These are phyloP conservation scores for Patella ulyssiponensis DNA, from an alignment of 2,888 invertebrate genomes.

Conservation along the genomic window DNA sequence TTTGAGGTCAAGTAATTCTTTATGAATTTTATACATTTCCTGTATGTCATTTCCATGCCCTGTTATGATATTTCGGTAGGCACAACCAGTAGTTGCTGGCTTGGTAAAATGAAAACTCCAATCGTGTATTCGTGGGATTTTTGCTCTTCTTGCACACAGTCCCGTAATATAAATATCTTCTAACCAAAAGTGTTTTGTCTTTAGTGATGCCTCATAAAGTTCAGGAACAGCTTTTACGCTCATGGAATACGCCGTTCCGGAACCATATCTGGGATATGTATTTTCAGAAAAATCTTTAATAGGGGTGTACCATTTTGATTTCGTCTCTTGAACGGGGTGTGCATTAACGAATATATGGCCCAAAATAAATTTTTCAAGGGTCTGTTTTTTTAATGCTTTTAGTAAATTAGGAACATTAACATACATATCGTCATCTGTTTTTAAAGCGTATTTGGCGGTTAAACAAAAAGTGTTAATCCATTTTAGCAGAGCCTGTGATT, in stretches of 20 bases:
- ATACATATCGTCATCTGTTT: slow-evolving; percentile 66
- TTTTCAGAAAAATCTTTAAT: slow-evolving; percentile 81
- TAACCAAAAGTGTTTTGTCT: slow-evolving; percentile 83
- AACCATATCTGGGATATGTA: slow-evolving; percentile 91
- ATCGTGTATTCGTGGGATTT: slow-evolving; percentile 72
- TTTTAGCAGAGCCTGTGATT: slow-evolving; percentile 72
- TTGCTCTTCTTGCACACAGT: slow-evolving; percentile 83
- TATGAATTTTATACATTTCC: slow-evolving; percentile 45
- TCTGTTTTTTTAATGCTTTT: slow-evolving; percentile 30
- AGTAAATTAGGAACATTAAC: slow-evolving; percentile 47
- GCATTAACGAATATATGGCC: slow-evolving; percentile 45
- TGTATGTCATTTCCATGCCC: slow-evolving; percentile 49
- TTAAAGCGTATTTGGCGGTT: slow-evolving; percentile 68
- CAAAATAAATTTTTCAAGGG: slow-evolving; percentile 41
- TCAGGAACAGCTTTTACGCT: slow-evolving; percentile 82
- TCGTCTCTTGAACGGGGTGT: slow-evolving; percentile 82
- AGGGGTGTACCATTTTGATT: slow-evolving; percentile 91
- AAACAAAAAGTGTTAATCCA: slow-evolving; percentile 71
- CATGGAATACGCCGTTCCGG: slow-evolving; percentile 91
- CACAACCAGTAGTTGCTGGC: slow-evolving; percentile 47
- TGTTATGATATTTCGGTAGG: slow-evolving; percentile 41
- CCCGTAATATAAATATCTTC: slow-evolving; percentile 95
- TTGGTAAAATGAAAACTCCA: slow-evolving; percentile 46
- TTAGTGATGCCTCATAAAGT: slow-evolving; percentile 81
- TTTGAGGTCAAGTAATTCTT: slow-evolving; percentile 26